These are phyloP conservation scores for Drosophila parvula DNA, from an alignment of 1,140 invertebrate species.

Conservation along the genomic window DNA sequence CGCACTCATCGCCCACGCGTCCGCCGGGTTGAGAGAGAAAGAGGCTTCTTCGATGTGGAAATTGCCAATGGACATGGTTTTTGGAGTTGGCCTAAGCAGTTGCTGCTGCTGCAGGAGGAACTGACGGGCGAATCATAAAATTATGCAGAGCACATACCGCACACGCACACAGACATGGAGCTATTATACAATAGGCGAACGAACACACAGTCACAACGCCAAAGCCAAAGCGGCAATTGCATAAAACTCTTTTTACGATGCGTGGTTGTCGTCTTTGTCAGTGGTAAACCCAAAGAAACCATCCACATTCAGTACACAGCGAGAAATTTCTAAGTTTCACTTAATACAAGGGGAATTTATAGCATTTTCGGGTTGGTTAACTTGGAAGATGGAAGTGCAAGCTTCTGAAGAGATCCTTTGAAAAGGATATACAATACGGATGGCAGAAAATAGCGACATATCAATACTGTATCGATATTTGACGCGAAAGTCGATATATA, in stretches of 20 bases:
- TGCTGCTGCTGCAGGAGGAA: slow-evolving; percentile 19
- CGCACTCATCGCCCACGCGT: slow-evolving; percentile 52
- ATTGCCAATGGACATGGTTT: slow-evolving; percentile 65
- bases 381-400: too few relatives aligned
- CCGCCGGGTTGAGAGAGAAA: slow-evolving; percentile 5
- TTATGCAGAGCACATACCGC: slow-evolving; percentile 80
- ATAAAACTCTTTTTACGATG: slow-evolving; percentile 78
- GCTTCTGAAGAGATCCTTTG: too few relatives aligned
- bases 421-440: too few relatives aligned
- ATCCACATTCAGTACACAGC: slow-evolving; percentile 33
- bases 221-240: slow-evolving; percentile 68
- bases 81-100: slow-evolving; percentile 33
- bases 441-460: too few relatives aligned
- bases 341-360: too few relatives aligned
- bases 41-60: slow-evolving; percentile 19
- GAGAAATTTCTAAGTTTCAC: neutral
- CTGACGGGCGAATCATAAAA: slow-evolving; percentile 71
- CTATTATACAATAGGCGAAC: slow-evolving; percentile 73
- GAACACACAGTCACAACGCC: slow-evolving; percentile 29
- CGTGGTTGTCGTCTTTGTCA: slow-evolving; percentile 62
- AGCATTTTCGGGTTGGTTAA: too few relatives aligned
- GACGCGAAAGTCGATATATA: too few relatives aligned
- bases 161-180: slow-evolving; percentile 51
- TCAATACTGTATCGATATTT: too few relatives aligned
- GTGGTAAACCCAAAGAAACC: slow-evolving; percentile 61